Base-by-base conservation (phyloP, 2,113 vertebrate species). In the Xenopus tropicalis region DNA sequence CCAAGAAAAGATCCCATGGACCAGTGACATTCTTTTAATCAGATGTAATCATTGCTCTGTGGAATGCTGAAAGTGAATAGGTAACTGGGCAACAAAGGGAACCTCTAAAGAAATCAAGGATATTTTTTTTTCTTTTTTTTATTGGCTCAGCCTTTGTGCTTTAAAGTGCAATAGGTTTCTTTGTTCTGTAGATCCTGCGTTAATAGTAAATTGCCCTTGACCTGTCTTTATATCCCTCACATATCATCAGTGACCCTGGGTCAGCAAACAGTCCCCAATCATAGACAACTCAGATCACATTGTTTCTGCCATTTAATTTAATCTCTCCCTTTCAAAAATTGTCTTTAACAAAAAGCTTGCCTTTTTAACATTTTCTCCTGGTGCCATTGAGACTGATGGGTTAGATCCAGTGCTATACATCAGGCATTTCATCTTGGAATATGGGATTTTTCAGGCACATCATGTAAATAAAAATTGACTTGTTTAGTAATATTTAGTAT, bases 151-250 rank as follows among this genome's bases (percentile, higher is more conserved):
- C 19, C 52, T 54, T 54, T 54, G 52, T 54, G 46, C 9, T 58
- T 43, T 3, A 52, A 25, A 37, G 22, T 72, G 46, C 21, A 20
- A 72, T 62, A 63, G 70, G 22, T 20, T 20, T 64, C 61, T 72
- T 72, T 72, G 23, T 72, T 37, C 29, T 64, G 46, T 24, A 37
- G 46, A 25, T 46, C 14, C 43, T 11, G 11, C 48, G 37, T 52
- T 54, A 25, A 46, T 54, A 46, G 48, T 37, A 61, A 54, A 72
- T 72, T 72, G 61, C 61, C 70, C 70, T 72, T 72, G 70, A 72
- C 70, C 70, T 72, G 61, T 51, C 46, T 64, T 72, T 64, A 72
- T 62, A 52, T 52, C 56, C 70, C 46, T 12, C 62, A 54, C 44
- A 37, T 62, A 42, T 64, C 61, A 56, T 42, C 43, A 46, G 42